Percentiles rank a stretch among this genome's conserved stretches.
Evolutionary conservation across 2,888 invertebrate genomes (phyloP).

Genomic region (Aspidiotus destructor): DNA sequence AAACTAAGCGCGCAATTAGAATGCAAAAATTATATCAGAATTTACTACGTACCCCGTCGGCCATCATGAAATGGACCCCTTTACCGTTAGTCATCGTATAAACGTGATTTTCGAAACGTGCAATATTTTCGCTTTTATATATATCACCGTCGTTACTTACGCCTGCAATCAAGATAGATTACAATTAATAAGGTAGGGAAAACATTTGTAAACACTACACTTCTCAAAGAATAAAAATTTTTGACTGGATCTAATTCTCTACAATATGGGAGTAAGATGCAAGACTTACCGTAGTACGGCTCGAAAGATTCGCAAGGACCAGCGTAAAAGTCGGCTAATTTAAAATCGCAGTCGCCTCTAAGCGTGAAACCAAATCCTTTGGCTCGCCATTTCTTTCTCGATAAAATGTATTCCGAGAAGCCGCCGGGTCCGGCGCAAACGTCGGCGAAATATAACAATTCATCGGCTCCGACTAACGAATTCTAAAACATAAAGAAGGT

Average conservation of each 20-base stretch:
- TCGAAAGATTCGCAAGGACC: constrained; percentile 83
- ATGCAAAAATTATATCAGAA: too few relatives aligned
- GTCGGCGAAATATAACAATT: constrained; percentile 83
- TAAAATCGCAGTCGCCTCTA: constrained; percentile 73
- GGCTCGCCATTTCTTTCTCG: constrained; percentile 69
- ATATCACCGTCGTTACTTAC: constrained; percentile 75
- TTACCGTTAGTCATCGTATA: constrained; percentile 57
- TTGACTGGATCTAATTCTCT: too few relatives aligned
- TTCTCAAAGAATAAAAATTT: too few relatives aligned
- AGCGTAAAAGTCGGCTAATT: constrained; percentile 74
- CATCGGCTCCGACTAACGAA: constrained; percentile 39
- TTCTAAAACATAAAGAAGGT: constrained; percentile 6
- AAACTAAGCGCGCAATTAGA: too few relatives aligned
- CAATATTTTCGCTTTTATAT: constrained; percentile 74
- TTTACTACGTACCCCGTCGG: constrained; percentile 69
- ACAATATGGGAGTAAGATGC: background rate
- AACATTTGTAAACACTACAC: too few relatives aligned
- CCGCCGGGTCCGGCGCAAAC: constrained; percentile 97
- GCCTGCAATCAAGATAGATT: constrained; percentile 39
- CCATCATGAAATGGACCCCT: constrained; percentile 95
- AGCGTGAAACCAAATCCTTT: constrained; percentile 96
- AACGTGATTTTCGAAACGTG: constrained; percentile 64
- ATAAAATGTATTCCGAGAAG: constrained; percentile 90
- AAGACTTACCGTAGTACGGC: constrained; percentile 67
- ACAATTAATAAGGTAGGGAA: background rate